Conservation (phyloP, 53 echinoderm and acorn worm species). For the Astropecten irregularis region DNA sequence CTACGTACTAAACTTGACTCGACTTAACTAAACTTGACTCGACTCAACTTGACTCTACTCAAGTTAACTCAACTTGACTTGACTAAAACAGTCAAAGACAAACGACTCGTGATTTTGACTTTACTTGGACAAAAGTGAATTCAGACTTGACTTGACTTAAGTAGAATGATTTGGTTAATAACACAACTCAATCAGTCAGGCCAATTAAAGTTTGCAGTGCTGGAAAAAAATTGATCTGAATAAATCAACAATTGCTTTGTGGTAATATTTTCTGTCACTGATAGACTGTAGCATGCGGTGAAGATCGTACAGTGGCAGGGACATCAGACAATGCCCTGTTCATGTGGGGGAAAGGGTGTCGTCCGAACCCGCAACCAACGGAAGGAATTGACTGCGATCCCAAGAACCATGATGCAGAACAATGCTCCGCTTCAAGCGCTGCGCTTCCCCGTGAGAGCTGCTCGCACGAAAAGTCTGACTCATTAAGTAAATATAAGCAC, state of each 20-base stretch:
- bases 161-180: too few species aligned
- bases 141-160: too few species aligned
- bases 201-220: too few species aligned
- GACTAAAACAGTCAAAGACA: too few species aligned
- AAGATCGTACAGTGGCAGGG: conserved; percentile 85
- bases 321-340: conserved; percentile 79
- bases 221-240: background rate
- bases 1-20: too few species aligned
- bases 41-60: too few species aligned
- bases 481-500: background rate
- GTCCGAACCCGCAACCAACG: conserved; percentile 55
- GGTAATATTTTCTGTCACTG: background rate
- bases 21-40: too few species aligned
- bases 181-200: too few species aligned
- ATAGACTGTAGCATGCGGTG: conserved; percentile 93
- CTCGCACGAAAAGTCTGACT: background rate
- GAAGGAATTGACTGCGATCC: conserved; percentile 75
- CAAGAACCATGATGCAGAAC: conserved; percentile 19
- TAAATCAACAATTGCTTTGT: too few species aligned
- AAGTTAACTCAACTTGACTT: too few species aligned
- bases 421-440: background rate
- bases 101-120: too few species aligned
- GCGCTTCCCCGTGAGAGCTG: background rate
- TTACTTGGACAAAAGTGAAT: too few species aligned
- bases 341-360: conserved; percentile 92